phyloP scores from a whole-genome alignment of 2,113 vertebrate genomes.

The Petrocephalus microphthalmus region DNA sequence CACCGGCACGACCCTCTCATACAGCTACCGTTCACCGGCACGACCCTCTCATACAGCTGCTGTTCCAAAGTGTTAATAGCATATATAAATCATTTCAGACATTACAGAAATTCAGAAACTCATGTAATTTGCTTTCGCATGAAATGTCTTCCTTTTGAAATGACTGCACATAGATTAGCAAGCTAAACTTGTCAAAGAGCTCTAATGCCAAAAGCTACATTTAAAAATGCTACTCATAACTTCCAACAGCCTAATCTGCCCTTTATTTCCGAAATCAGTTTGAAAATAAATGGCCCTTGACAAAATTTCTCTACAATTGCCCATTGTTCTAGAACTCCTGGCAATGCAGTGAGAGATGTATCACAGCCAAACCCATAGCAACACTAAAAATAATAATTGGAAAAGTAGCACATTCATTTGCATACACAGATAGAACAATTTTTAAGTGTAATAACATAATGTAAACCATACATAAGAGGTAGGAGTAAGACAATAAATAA shows the following conservation, averaged over 20 bases:
- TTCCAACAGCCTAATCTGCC: neutral
- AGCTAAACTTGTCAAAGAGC: constrained; percentile 12
- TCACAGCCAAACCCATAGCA: neutral
- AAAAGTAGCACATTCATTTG: too few relatives aligned
- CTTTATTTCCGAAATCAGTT: neutral
- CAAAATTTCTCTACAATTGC: neutral
- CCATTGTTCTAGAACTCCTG: neutral
- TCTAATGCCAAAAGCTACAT: constrained; percentile 21
- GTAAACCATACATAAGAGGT: neutral
- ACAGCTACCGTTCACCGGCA: too few relatives aligned
- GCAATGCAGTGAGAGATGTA: neutral
- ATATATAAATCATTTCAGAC: neutral
- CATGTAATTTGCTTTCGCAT: too few relatives aligned
- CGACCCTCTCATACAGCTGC: neutral
- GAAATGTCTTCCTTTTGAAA: too few relatives aligned
- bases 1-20: too few relatives aligned
- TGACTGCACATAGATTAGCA: constrained; percentile 19
- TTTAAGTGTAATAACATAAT: neutral
- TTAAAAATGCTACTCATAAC: constrained; percentile 27
- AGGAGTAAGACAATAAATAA: too few relatives aligned
- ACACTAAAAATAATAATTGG: too few relatives aligned
- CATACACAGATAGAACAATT: neutral
- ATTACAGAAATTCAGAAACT: too few relatives aligned
- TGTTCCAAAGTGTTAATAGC: neutral
- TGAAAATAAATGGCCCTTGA: too few relatives aligned